A percentile compares a stretch with the other conserved stretches of the same genome.
These are phyloP conservation scores for Philaenus spumarius DNA, from an alignment of 1,140 invertebrate species.

Conservation along the genomic window DNA sequence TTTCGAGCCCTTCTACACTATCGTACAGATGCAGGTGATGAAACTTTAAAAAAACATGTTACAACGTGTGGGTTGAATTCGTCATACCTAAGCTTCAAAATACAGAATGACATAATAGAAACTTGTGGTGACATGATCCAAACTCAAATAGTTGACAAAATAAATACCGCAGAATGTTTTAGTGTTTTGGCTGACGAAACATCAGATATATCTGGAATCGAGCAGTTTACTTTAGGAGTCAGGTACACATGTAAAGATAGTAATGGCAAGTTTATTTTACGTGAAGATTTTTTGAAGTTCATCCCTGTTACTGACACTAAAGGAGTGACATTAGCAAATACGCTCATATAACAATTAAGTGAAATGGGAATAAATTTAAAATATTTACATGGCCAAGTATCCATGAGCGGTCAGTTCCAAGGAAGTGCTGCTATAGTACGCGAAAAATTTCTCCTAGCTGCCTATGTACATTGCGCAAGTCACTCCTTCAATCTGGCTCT, in stretches of 20 bases:
- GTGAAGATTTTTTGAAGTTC: constrained; percentile 2
- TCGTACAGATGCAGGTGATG: constrained; percentile 1
- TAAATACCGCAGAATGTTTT: too few species aligned
- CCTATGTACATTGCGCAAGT: constrained; percentile 16
- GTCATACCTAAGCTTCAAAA: not conserved
- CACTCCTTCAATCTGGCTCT: constrained; percentile 18
- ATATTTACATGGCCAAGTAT: not conserved
- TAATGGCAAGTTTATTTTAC: too few species aligned
- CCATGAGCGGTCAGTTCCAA: not conserved
- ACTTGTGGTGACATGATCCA: too few species aligned
- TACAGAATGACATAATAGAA: too few species aligned
- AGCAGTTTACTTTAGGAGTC: too few species aligned
- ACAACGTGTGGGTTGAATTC: not conserved
- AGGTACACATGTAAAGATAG: constrained; percentile 4
- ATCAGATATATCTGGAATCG: too few species aligned
- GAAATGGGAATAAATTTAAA: constrained; percentile 6
- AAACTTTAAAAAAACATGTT: too few species aligned
- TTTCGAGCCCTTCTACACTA: not conserved
- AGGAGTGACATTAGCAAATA: not conserved
- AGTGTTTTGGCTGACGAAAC: not conserved
- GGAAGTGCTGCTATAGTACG: constrained; percentile 7
- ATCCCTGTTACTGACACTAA: constrained; percentile 1
- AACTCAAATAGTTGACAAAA: not conserved
- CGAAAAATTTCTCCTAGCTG: constrained; percentile 1
- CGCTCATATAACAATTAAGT: not conserved